These are phyloP conservation scores for Dendrocincla tyrannina DNA, from an alignment of 2,797 vertebrate species.

Conservation along the genomic window DNA sequence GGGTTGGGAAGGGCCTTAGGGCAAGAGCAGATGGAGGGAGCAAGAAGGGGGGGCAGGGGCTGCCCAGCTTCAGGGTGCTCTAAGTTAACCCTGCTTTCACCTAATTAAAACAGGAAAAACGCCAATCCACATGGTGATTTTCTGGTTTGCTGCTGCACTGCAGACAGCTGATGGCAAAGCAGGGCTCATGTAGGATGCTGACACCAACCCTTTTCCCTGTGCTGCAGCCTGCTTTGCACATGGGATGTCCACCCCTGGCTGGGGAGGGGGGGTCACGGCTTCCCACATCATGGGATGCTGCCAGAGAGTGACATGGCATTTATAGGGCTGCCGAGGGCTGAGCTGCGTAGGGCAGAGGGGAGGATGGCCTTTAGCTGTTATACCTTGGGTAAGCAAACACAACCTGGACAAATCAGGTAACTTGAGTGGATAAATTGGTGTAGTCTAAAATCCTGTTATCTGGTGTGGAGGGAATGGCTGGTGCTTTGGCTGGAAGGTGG, in stretches of 20 bases:
- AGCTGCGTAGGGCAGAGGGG: fast-evolving
- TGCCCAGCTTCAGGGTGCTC: background rate
- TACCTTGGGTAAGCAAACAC: background rate
- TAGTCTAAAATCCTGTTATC: background rate
- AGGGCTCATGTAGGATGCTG: background rate
- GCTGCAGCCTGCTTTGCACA: background rate
- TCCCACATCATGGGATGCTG: background rate
- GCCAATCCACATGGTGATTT: background rate
- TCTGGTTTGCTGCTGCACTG: background rate
- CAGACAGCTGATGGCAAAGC: background rate
- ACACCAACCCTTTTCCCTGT: background rate
- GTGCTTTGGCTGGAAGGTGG: background rate
- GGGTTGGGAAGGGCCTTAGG: background rate
- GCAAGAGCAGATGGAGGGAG: background rate
- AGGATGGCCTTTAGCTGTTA: background rate
- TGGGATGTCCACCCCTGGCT: background rate
- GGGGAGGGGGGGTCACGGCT: fast-evolving
- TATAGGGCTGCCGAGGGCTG: background rate
- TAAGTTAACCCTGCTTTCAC: background rate
- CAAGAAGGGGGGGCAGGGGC: fast-evolving
- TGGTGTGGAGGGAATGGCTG: background rate
- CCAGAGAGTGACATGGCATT: fast-evolving
- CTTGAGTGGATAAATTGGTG: background rate
- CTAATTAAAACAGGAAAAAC: background rate
- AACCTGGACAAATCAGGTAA: background rate